Percentiles rank a stretch among this genome's conserved stretches.
These are phyloP conservation scores for Hiodon alosoides DNA, from an alignment of 2,113 vertebrate genomes.

Conservation along the genomic window DNA sequence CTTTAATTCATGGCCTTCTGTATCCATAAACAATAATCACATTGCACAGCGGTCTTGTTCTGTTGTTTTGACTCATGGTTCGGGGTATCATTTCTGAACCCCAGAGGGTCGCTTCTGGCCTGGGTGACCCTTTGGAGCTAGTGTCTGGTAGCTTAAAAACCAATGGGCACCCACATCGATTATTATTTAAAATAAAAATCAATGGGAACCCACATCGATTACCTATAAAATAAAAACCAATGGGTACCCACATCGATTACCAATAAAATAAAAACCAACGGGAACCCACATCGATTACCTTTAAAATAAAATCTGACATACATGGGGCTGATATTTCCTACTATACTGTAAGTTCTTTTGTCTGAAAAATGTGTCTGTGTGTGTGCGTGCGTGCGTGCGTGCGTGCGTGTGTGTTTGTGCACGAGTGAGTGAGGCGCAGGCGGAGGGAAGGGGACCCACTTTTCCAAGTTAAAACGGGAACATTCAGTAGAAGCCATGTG, in stretches of 20 bases:
- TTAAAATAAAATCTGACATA: constrained; percentile 55
- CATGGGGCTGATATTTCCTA: not conserved
- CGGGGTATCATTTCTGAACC: constrained; percentile 78
- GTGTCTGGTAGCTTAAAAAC: constrained; percentile 61
- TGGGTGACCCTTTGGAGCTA: constrained; percentile 85
- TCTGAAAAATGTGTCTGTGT: not conserved
- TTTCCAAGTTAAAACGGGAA: not conserved
- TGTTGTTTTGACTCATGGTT: constrained; percentile 68
- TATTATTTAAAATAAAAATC: constrained; percentile 22
- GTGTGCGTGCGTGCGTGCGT: not conserved
- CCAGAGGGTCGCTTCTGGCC: constrained; percentile 81
- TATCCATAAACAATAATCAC: constrained; percentile 99
- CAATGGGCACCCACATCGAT: constrained; percentile 59
- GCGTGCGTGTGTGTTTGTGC: not conserved
- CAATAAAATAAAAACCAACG: too few species aligned
- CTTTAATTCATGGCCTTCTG: constrained; percentile 92
- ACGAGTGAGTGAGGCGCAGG: not conserved
- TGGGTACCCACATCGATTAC: too few species aligned
- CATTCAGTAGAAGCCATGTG: not conserved
- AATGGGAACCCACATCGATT: constrained; percentile 21
- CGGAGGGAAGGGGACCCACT: not conserved
- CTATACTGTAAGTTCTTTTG: not conserved
- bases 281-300: too few species aligned
- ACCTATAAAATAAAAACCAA: too few species aligned
- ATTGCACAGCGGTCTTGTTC: constrained; percentile 83